Base-by-base conservation (phyloP, 1,140 invertebrate genomes). In the Pararge aegeria region DNA sequence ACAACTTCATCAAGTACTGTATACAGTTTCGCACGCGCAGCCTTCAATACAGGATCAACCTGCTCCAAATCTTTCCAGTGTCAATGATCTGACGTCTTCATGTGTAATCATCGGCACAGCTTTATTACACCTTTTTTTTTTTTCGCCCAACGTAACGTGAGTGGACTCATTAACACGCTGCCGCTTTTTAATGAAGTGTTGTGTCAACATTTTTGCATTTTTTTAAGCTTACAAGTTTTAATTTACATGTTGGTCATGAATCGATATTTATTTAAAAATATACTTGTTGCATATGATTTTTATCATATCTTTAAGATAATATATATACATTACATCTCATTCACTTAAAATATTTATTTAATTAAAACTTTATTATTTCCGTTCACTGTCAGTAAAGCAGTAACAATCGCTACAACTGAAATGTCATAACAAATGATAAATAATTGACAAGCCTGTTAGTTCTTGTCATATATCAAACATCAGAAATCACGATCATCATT, bases 1-100 rank as follows among this genome's bases (percentile, higher is more conserved):
- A 52, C 79, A 88, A 87, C 73, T 73, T 64, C 20, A 15, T 16
- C 38, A 15, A 42, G 52, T 69, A 65, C 66, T 81, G 78, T 42
- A 79, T 80, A 86, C 77, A 84, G 70, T 76, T 83, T 82, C 77
- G 62, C 55, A 54, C 62, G 62, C 62, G 56, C 62, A 64, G 51
- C 62, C 62, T 64, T 64, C 58, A 49, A 27, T 60, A 48, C 58
- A 58, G 49, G 56, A 58, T 24, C 49, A 52, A 58, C 49, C 56
- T 58, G 56, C 58, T 61, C 51, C 58, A 49, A 61, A 54, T 61
- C 51, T 61, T 48, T 49, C 10, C 27, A 55, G 44, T 61, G 58
- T 46, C 30, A 61, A 61, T 54, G 53, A 50, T 56, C 48, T 44
- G 46, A 55, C 20, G 18, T 55, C 37, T 44, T 59, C 30, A 37